These are phyloP conservation scores for Caenorhabditis remanei DNA, from an alignment of 1,140 invertebrate species.

Conservation along the genomic window DNA sequence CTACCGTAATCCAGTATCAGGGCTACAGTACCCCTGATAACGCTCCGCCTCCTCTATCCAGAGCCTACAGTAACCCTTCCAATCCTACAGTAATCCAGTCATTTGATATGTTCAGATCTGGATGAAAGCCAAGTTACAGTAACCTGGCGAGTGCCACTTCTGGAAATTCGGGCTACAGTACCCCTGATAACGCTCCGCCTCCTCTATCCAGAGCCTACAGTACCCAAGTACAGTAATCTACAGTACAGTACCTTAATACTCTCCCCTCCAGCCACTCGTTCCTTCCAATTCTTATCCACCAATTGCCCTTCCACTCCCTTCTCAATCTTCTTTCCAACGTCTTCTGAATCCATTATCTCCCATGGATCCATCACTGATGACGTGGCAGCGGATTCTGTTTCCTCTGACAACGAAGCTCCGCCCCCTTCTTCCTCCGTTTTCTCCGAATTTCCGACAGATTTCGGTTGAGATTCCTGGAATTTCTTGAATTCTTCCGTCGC, in stretches of 20 bases:
- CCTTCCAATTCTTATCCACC: slow-evolving; percentile 47
- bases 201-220: too few species aligned
- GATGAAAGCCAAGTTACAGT: too few species aligned
- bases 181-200: too few species aligned
- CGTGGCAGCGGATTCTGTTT: neutral
- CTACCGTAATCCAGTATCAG: too few species aligned
- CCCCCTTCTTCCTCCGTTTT: neutral
- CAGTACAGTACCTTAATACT: slow-evolving; percentile 8
- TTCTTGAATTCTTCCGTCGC: slow-evolving; percentile 5
- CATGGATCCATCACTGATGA: slow-evolving; percentile 5
- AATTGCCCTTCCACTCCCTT: neutral
- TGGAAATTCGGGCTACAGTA: too few species aligned
- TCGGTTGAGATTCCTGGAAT: slow-evolving; percentile 34
- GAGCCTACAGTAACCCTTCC: too few species aligned
- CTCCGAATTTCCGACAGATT: neutral
- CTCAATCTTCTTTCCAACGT: slow-evolving; percentile 7
- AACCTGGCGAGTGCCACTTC: too few species aligned
- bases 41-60: too few species aligned
- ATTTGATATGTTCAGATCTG: too few species aligned
- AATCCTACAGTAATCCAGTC: too few species aligned
- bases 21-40: too few species aligned
- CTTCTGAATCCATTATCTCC: slow-evolving; percentile 20
- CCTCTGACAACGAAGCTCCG: neutral
- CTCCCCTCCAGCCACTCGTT: neutral
- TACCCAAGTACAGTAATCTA: too few species aligned